Evolutionary conservation across 2,888 invertebrate genomes (phyloP).

Genomic region (Uloborus plumipes): DNA sequence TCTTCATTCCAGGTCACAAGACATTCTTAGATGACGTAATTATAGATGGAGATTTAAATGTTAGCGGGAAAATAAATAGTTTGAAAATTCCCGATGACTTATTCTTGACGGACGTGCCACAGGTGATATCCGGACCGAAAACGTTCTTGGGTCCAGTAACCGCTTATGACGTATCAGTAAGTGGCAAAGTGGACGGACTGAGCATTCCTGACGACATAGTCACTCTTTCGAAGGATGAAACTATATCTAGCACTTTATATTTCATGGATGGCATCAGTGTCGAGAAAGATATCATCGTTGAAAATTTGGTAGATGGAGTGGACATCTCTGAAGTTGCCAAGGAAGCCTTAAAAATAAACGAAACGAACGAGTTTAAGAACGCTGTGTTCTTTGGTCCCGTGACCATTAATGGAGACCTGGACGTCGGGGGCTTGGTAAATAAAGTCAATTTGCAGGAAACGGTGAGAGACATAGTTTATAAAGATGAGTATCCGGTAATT

Average conservation of each 20-base stretch:
- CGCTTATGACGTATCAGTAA: slow-evolving; percentile 21
- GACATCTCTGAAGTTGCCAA: slow-evolving; percentile 44
- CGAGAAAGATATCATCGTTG: slow-evolving; percentile 36
- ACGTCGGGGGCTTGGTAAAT: slow-evolving; percentile 35
- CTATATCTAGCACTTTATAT: slow-evolving; percentile 20
- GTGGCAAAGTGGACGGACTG: slow-evolving; percentile 47
- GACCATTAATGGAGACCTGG: slow-evolving; percentile 26
- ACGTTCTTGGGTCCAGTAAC: slow-evolving; percentile 38
- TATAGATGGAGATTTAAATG: slow-evolving; percentile 18
- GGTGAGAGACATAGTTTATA: slow-evolving; percentile 44
- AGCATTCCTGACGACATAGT: slow-evolving; percentile 57
- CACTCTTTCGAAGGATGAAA: slow-evolving; percentile 48
- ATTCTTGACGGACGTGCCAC: slow-evolving; percentile 24
- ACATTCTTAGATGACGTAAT: slow-evolving; percentile 39
- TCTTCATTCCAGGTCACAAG: slow-evolving; percentile 34
- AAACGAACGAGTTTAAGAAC: slow-evolving; percentile 27
- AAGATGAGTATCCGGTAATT: slow-evolving; percentile 24
- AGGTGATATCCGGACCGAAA: slow-evolving; percentile 33
- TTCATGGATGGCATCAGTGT: slow-evolving; percentile 49
- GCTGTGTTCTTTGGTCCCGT: slow-evolving; percentile 53
- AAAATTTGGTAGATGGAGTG: slow-evolving; percentile 54
- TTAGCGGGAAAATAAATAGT: slow-evolving; percentile 38
- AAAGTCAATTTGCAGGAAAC: slow-evolving; percentile 37
- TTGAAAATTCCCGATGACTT: slow-evolving; percentile 55
- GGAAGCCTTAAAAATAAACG: slow-evolving; percentile 49